Conservation (phyloP, 2,888 invertebrate genomes). For the Bugulina stolonifera region DNA sequence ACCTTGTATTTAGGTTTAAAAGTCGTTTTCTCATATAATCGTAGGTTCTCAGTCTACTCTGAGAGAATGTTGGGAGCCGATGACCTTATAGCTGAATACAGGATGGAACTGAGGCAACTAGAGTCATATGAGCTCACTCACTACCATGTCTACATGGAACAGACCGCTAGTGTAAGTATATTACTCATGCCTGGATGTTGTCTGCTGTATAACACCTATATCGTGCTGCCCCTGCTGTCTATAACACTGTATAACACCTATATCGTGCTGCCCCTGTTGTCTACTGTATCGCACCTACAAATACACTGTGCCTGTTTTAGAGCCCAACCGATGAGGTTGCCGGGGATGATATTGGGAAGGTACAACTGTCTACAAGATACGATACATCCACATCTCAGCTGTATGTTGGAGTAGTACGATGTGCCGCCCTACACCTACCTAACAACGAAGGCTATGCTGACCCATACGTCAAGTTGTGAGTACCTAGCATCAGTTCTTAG, state of each 20-base stretch:
- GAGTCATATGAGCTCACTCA: constrained; percentile 58
- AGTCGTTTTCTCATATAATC: too few relatives aligned
- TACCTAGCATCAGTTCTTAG: too few relatives aligned
- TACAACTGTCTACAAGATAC: not conserved
- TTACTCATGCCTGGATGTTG: not conserved
- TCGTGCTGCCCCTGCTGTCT: too few relatives aligned
- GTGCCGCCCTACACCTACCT: not conserved
- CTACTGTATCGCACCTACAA: too few relatives aligned
- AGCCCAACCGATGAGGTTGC: not conserved
- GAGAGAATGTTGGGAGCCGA: constrained; percentile 76
- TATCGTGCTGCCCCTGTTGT: too few relatives aligned
- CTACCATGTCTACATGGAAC: constrained; percentile 60
- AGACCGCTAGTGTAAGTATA: constrained; percentile 56
- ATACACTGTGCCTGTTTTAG: not conserved
- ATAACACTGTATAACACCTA: too few relatives aligned
- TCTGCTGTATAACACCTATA: too few relatives aligned
- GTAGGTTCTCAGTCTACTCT: constrained; percentile 60
- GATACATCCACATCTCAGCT: not conserved
- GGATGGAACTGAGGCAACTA: constrained; percentile 61
- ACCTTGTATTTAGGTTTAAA: too few relatives aligned
- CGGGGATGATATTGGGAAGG: not conserved
- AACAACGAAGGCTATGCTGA: not conserved
- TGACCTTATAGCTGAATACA: constrained; percentile 70
- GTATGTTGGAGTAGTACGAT: not conserved
- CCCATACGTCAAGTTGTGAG: constrained; percentile 21